Evolutionary conservation across 2,797 vertebrate species (phyloP).

Genomic region (Squalus acanthias): DNA sequence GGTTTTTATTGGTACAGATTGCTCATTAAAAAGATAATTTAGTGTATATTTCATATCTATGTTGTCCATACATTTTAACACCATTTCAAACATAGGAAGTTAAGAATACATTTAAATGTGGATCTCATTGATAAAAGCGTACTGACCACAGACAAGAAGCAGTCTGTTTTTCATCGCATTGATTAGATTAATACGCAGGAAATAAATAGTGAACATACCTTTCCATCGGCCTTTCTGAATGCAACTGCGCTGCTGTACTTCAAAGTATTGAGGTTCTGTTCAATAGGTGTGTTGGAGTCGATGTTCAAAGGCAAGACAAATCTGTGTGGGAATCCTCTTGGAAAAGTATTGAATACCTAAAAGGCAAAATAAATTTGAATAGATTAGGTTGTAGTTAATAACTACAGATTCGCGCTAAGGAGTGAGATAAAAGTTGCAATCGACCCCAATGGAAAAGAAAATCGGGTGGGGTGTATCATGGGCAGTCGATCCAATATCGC

Average conservation of each 20-base stretch:
- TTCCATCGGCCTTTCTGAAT: constrained; percentile 63
- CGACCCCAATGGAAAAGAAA: background rate
- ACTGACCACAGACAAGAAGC: background rate
- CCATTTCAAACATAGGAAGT: background rate
- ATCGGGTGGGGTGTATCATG: background rate
- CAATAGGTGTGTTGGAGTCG: constrained; percentile 54
- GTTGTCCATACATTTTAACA: background rate
- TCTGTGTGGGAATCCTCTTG: constrained; percentile 65
- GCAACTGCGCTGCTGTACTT: constrained; percentile 65
- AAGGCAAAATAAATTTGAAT: background rate
- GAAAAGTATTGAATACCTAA: constrained; percentile 64
- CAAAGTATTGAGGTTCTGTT: constrained; percentile 69
- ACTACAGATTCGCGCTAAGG: background rate
- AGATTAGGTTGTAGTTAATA: background rate
- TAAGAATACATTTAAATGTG: background rate
- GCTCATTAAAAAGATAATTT: background rate
- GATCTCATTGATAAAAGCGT: background rate
- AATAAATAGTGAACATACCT: constrained; percentile 54
- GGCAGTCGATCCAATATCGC: background rate
- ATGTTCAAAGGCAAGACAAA: constrained; percentile 80
- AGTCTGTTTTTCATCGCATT: background rate
- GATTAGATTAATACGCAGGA: background rate
- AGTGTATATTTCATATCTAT: background rate
- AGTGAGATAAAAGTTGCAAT: background rate
- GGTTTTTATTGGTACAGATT: background rate